Base-by-base conservation (phyloP, 2,888 invertebrate genomes). In the Boloria euphrosyne region DNA sequence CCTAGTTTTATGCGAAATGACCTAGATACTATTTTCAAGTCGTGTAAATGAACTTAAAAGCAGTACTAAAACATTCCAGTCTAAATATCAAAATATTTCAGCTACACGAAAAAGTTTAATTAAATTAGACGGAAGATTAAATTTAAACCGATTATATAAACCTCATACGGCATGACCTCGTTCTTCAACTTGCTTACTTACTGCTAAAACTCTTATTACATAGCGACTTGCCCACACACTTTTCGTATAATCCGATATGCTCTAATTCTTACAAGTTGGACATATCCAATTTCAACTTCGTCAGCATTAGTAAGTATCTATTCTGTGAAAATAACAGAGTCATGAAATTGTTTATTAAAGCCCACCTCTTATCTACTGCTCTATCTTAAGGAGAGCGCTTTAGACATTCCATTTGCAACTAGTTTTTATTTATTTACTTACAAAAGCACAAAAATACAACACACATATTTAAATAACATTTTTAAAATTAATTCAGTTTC, bases 41-140 rank as follows among this genome's bases (percentile, higher is more conserved):
- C 22, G 49, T 47, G 38, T 55, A 49, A 38, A 44, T 14, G 18
- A 50, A 38, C 13, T 50, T 43, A 50, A 50, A 60, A 31, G 38
- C 16, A 5, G 54, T 49, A 38, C 17, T 54, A 47, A 51, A 38
- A 38, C 31, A 38, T 7, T 38, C 31, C 18, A 18, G 14, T 54
- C 18, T 44, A 55, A 55, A 57, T 16, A 16, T 57, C 13, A 46
- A 22, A 46, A 27, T 46, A 22, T 27, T 57, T 46, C 16, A 46
- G 6, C 3, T 57, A 57, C 46, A 57, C 22, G 44, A 57, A 57
- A 57, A 57, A 46, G 5, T 74, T 76, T 81, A 81, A 83, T 83
- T 81, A 76, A 82, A 82, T 82, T 80, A 78, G 74, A 67, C 73
- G 71, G 78, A 75, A 78, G 80, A 83, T 84, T 81, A 83, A 75